These are phyloP conservation scores for Thaleichthys pacificus DNA, from an alignment of 2,797 vertebrate species.

Conservation along the genomic window DNA sequence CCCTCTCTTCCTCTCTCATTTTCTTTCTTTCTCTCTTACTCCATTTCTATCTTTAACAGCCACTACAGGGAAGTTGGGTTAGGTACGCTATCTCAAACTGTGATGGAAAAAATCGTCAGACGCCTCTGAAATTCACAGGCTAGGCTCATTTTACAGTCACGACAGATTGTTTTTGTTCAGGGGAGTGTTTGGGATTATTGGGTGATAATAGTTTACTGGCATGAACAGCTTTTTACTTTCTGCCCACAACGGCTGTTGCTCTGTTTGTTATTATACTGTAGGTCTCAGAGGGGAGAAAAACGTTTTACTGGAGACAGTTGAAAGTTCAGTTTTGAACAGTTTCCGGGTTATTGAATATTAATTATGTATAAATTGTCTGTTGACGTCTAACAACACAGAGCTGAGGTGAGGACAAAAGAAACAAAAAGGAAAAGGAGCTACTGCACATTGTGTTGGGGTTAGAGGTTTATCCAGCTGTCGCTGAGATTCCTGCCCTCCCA, in stretches of 20 bases:
- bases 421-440: too few relatives aligned
- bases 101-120: not conserved
- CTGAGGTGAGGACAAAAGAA: too few relatives aligned
- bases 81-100: not conserved
- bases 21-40: not conserved
- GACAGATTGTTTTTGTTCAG: not conserved
- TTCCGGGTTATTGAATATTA: not conserved
- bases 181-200: constrained; percentile 5
- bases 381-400: too few relatives aligned
- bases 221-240: not conserved
- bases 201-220: constrained; percentile 6
- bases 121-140: not conserved
- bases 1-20: too few relatives aligned
- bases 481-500: not conserved
- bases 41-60: not conserved
- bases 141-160: not conserved
- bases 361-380: not conserved
- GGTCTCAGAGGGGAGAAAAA: constrained; percentile 19
- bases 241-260: not conserved
- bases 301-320: not conserved
- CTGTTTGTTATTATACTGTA: not conserved
- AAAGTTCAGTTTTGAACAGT: not conserved
- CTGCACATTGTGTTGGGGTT: too few relatives aligned
- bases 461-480: not conserved
- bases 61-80: not conserved